A percentile compares a stretch with the other conserved stretches of the same genome.
Evolutionary conservation across 2,888 invertebrate genomes (phyloP).

Genomic region (Pyrochroa serraticornis): DNA sequence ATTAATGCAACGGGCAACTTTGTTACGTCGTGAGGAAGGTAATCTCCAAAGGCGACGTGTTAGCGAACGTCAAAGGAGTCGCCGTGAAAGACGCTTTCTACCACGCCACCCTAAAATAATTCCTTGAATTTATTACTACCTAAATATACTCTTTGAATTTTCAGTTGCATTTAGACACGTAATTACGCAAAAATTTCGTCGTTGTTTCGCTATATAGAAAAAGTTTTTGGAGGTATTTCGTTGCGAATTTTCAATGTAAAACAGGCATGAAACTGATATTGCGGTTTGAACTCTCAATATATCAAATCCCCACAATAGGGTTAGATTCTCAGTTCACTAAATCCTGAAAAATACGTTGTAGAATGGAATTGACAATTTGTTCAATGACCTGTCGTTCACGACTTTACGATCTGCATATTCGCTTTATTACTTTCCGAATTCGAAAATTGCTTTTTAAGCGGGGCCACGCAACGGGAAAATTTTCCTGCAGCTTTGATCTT

Average conservation of each 20-base stretch:
- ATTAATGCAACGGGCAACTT: constrained; percentile 5
- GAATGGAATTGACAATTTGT: constrained; percentile 31
- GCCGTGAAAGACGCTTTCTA: too few relatives aligned
- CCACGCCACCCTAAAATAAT: neutral
- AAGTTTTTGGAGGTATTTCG: neutral
- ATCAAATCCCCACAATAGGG: constrained; percentile 40
- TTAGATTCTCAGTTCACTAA: constrained; percentile 39
- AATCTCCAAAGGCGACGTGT: neutral
- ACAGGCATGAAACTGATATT: constrained; percentile 21
- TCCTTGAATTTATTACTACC: neutral
- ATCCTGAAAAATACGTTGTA: constrained; percentile 40
- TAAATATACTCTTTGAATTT: neutral
- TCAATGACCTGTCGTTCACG: constrained; percentile 26
- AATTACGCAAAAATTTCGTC: neutral
- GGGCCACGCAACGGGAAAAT: neutral
- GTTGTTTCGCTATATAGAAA: neutral
- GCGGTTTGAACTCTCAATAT: constrained; percentile 28
- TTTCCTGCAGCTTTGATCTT: too few relatives aligned
- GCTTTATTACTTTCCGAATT: constrained; percentile 17
- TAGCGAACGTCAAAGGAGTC: too few relatives aligned
- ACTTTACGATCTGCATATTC: constrained; percentile 25
- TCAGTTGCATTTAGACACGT: neutral
- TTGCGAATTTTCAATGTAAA: constrained; percentile 15
- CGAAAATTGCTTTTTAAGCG: constrained; percentile 5
- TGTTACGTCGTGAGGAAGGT: constrained; percentile 3